phyloP scores from a whole-genome alignment of 2,888 invertebrate genomes.

The Lissocephala sabroskyi region DNA sequence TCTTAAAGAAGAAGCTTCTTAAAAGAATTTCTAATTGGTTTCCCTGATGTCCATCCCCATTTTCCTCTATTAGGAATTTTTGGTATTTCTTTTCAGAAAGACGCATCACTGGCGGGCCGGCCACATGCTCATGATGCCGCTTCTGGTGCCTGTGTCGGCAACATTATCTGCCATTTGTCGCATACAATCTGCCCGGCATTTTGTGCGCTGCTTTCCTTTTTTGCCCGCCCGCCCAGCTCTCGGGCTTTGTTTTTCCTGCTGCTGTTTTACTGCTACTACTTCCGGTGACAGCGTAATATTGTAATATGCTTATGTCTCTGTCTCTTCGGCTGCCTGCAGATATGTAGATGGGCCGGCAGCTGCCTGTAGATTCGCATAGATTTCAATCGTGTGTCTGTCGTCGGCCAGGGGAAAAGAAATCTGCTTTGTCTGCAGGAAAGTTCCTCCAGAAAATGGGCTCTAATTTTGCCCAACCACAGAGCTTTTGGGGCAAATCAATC shows the following conservation, averaged over 20 bases:
- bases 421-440: constrained; percentile 53
- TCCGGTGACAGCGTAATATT: constrained; percentile 68
- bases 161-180: constrained; percentile 65
- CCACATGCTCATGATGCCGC: too few relatives aligned
- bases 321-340: constrained; percentile 11
- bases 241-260: constrained; percentile 6
- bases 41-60: too few relatives aligned
- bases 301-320: constrained; percentile 67
- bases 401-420: too few relatives aligned
- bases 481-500: constrained; percentile 31
- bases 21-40: too few relatives aligned
- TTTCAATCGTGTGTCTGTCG: constrained; percentile 8
- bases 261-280: constrained; percentile 18
- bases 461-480: constrained; percentile 40
- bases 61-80: too few relatives aligned
- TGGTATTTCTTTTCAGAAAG: too few relatives aligned
- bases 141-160: constrained; percentile 27
- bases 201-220: constrained; percentile 57
- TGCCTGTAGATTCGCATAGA: neutral
- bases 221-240: constrained; percentile 11
- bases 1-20: too few relatives aligned
- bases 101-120: too few relatives aligned
- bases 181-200: constrained; percentile 65
- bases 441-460: constrained; percentile 53
- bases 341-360: too few relatives aligned